A percentile compares a stretch with the other conserved stretches of the same genome.
Conservation (phyloP, 1,140 invertebrate species). For the Ceratina japonica region DNA sequence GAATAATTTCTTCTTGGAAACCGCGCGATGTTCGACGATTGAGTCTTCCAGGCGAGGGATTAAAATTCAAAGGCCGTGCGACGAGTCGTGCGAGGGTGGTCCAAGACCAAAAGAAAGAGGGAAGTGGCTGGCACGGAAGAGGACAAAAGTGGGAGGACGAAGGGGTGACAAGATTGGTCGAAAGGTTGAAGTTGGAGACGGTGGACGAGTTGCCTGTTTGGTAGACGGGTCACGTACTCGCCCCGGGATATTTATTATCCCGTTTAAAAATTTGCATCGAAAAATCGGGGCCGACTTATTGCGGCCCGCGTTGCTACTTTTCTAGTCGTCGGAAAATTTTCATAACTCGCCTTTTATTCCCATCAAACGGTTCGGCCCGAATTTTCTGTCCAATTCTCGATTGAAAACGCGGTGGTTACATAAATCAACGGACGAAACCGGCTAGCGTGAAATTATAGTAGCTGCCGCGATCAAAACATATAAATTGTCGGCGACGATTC, state of each 20-base stretch:
- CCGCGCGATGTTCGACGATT: constrained; percentile 36
- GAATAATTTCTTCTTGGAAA: neutral
- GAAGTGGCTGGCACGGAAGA: neutral
- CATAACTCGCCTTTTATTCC: constrained; percentile 3
- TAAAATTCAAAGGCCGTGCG: constrained; percentile 48
- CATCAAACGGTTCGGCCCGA: neutral
- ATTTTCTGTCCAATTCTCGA: constrained; percentile 30
- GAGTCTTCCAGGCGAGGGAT: constrained; percentile 7
- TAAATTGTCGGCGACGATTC: constrained; percentile 22
- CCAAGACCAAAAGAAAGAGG: neutral
- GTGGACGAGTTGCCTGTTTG: constrained; percentile 21
- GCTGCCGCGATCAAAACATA: neutral
- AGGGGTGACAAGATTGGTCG: constrained; percentile 12
- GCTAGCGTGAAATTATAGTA: constrained; percentile 28
- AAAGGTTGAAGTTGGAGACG: neutral
- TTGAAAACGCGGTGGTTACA: constrained; percentile 2
- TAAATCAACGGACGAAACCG: constrained; percentile 18
- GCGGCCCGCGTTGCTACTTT: neutral
- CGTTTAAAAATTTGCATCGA: constrained; percentile 65
- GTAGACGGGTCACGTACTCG: constrained; percentile 42
- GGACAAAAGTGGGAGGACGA: neutral
- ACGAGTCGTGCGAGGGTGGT: constrained; percentile 6
- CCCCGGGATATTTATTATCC: constrained; percentile 62
- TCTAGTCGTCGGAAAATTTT: neutral
- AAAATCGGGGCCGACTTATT: constrained; percentile 44